Percentiles rank a stretch among this genome's conserved stretches.
phyloP scores from a whole-genome alignment of 2,113 vertebrate species.

The Thamnaconus septentrionalis region DNA sequence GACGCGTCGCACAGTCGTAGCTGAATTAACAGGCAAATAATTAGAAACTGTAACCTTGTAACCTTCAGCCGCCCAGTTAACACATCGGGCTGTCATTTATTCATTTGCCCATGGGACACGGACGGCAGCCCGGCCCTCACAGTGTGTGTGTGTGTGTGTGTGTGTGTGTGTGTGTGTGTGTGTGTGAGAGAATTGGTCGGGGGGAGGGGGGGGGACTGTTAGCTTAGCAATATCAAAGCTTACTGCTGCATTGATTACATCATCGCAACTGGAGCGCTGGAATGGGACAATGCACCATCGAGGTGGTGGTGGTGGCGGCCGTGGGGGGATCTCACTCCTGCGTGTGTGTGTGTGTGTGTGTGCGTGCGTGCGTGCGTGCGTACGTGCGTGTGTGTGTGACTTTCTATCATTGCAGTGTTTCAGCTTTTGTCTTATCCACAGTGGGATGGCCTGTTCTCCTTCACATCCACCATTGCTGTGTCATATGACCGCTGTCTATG shows the following conservation, averaged over 20 bases:
- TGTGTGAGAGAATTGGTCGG: background rate
- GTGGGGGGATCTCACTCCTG: background rate
- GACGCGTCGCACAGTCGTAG: no score
- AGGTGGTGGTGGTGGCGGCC: conserved; percentile 19
- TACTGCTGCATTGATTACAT: conserved; percentile 84
- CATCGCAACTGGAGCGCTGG: conserved; percentile 75
- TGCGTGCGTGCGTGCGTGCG: conserved; percentile 31
- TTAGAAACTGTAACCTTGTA: no score
- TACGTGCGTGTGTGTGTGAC: background rate
- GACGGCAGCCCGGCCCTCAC: conserved; percentile 42
- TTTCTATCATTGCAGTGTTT: conserved; percentile 26
- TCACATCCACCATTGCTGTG: conserved; percentile 28
- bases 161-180: background rate
- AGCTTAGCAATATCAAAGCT: conserved; percentile 78
- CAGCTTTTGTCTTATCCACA: conserved; percentile 34
- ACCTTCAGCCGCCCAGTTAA: conserved; percentile 17
- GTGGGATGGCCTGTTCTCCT: conserved; percentile 34
- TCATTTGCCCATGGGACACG: conserved; percentile 24
- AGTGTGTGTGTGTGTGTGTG: conserved; percentile 20
- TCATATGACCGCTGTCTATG: conserved; percentile 56
- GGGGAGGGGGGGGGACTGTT: conserved; percentile 25
- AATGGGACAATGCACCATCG: conserved; percentile 82
- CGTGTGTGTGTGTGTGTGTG: conserved; percentile 4
- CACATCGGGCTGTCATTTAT: conserved; percentile 32
- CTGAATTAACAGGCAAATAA: no score